A percentile compares a stretch with the other conserved stretches of the same genome.
Conservation (phyloP, 2,797 vertebrate species). For the Cyclura pinguis region DNA sequence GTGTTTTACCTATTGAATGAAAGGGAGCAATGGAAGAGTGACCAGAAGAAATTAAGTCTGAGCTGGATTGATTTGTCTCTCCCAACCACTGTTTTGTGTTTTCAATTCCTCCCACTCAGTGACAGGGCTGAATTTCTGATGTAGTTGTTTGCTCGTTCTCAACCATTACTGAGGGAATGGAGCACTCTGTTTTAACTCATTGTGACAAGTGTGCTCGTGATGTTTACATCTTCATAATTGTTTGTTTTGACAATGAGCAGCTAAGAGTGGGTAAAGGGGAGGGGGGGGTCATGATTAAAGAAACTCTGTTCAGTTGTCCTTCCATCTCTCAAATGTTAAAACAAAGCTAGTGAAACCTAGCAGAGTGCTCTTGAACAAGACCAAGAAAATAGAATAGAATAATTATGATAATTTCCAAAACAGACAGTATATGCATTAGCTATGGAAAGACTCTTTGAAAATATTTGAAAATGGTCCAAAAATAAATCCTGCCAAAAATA, state of each 20-base stretch:
- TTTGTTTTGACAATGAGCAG: conserved; percentile 61
- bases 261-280: conserved; percentile 56
- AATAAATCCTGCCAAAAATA: no score
- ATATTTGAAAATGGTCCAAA: no score
- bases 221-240: conserved; percentile 73
- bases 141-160: conserved; percentile 44
- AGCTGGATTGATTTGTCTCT: conserved; percentile 56
- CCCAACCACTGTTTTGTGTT: background rate
- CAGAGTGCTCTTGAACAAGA: no score
- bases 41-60: conserved; percentile 18
- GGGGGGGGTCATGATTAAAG: conserved; percentile 65
- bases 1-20: conserved; percentile 28
- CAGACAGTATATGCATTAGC: background rate
- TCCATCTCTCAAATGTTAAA: background rate
- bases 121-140: conserved; percentile 65
- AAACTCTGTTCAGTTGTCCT: background rate
- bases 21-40: conserved; percentile 45
- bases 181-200: conserved; percentile 63
- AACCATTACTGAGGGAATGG: conserved; percentile 34
- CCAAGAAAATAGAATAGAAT: no score
- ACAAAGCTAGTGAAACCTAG: conserved; percentile 1
- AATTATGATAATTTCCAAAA: no score
- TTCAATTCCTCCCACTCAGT: conserved; percentile 3
- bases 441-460: no score
- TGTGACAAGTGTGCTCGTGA: conserved; percentile 66